Base-by-base conservation (phyloP, 1,140 invertebrate species). In the Capitella teleta region DNA sequence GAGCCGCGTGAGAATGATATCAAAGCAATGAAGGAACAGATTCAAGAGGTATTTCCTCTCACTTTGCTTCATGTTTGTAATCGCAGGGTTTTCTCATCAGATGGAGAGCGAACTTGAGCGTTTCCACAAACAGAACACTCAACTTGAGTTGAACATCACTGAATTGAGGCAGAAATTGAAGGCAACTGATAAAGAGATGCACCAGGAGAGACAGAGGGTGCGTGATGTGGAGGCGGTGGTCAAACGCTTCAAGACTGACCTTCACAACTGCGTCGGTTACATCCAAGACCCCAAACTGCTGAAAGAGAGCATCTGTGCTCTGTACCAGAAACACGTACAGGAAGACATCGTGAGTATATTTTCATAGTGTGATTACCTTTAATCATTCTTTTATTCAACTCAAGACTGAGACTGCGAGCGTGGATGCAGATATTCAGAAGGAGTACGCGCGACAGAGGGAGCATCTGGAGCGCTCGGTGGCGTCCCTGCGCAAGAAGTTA, bases 391-490 rank as follows among this genome's bases (percentile, higher is more conserved):
- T 8, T 25, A 16, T 23, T 26, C 28, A 3, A 24, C n/a, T 3
- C 4, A 53, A 73, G 68, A 70, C 63, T 28, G 68, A 72, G 51
- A 64, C 66, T 24, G 70, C 68, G 6, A 70, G 62, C 54, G 64
- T 70, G 10, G 72, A 70, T 59, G 76, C 79, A 5, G 82, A 87
- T 45, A 82, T 82, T 2, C 80, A 84, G 36, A 79, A 80, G 28
- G 86, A 89, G 66, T 84, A 87, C 60, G 76, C 80, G 47, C 74
- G 83, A 12, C 86, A 91, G 64, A 73, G 85, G 19, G 81, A 84
- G 54, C 83, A 88, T 57, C 52, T 73, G 14, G 86, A 89, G 66
- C 78, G 76, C 43, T 83, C 84, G 6, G 74, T 89, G 5, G 76
- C 75, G 1, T 77, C 76, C 0, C 72, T 83, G 14, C 73, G 76